A percentile compares a stretch with the other conserved stretches of the same genome.
phyloP scores from a whole-genome alignment of 2,888 invertebrate genomes.

The Aelia acuminata region DNA sequence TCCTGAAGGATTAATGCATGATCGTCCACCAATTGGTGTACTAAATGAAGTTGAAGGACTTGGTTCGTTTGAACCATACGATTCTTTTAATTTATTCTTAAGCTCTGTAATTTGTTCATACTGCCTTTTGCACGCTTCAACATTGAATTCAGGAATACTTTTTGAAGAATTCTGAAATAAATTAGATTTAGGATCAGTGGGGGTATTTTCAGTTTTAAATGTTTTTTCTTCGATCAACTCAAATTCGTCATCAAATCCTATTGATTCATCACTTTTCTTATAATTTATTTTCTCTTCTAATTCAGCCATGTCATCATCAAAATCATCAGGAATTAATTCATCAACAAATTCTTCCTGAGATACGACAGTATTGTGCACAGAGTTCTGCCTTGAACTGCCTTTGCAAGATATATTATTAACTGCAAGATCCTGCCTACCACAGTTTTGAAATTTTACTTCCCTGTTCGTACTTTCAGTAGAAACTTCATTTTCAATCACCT shows the following conservation, averaged over 20 bases:
- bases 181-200: background rate
- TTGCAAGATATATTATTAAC: background rate
- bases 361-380: background rate
- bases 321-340: background rate
- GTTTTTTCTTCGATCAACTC: constrained; percentile 50
- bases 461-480: background rate
- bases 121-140: background rate
- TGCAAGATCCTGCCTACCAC: background rate
- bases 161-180: background rate
- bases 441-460: background rate
- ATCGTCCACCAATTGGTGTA: background rate
- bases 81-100: constrained; percentile 52
- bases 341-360: too few species aligned
- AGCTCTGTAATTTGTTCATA: constrained; percentile 25
- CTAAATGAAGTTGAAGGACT: background rate
- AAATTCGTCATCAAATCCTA: constrained; percentile 58
- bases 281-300: constrained; percentile 40
- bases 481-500: constrained; percentile 63
- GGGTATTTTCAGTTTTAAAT: constrained; percentile 13
- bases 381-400: background rate
- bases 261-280: background rate
- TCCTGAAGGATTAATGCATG: background rate
- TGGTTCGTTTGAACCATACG: background rate
- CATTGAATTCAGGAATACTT: constrained; percentile 16
- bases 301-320: constrained; percentile 15